These are phyloP conservation scores for Oryzias sinensis DNA, from an alignment of 2,797 vertebrate genomes.

Conservation along the genomic window DNA sequence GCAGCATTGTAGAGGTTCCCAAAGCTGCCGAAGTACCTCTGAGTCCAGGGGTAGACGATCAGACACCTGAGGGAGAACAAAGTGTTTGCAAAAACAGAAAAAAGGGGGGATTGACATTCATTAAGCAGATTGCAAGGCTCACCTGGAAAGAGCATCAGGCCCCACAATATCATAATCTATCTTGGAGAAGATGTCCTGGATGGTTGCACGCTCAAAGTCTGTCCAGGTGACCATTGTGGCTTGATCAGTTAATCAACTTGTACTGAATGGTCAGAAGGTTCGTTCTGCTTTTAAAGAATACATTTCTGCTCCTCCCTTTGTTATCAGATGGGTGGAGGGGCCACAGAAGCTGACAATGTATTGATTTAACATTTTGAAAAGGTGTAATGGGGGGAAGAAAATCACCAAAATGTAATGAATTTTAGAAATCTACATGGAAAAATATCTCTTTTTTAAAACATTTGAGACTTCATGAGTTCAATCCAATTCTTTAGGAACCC, in stretches of 20 bases:
- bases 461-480: too few relatives aligned
- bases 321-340: not conserved
- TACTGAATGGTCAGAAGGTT: not conserved
- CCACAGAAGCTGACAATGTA: slow-evolving; percentile 1
- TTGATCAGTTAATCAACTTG: slow-evolving; percentile 1
- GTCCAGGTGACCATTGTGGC: slow-evolving; percentile 64
- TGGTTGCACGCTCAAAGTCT: slow-evolving; percentile 57
- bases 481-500: too few relatives aligned
- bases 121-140: slow-evolving; percentile 5
- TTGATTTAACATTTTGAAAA: slow-evolving; percentile 4
- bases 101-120: too few relatives aligned
- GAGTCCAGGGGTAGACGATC: slow-evolving; percentile 71
- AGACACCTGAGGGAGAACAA: slow-evolving; percentile 27
- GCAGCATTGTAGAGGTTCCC: slow-evolving; percentile 14
- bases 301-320: slow-evolving; percentile 10
- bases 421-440: too few relatives aligned
- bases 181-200: slow-evolving; percentile 53
- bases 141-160: slow-evolving; percentile 51
- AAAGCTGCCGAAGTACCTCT: slow-evolving; percentile 69
- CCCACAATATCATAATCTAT: slow-evolving; percentile 34
- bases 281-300: slow-evolving; percentile 18
- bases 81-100: slow-evolving; percentile 19
- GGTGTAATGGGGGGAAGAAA: not conserved
- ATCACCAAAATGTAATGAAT: too few relatives aligned
- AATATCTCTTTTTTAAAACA: too few relatives aligned